Conservation (phyloP, 1,140 invertebrate genomes). For the Amyelois transitella region DNA sequence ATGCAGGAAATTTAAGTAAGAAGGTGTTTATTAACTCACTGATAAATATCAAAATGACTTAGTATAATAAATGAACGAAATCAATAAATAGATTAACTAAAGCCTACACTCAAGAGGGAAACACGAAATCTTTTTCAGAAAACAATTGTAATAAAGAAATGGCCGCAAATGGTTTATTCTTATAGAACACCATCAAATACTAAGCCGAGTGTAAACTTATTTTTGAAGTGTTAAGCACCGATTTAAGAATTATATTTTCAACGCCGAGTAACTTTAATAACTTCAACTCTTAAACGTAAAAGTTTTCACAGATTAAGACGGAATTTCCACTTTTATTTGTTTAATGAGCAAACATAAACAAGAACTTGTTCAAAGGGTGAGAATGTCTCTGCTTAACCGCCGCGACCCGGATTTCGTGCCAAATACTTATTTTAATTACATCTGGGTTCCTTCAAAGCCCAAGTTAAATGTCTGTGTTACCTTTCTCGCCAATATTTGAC, state of each 20-base stretch:
- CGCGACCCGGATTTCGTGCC: conserved; percentile 58
- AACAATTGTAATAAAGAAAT: background rate
- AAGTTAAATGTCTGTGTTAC: conserved; percentile 45
- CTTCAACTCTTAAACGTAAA: conserved; percentile 18
- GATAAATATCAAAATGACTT: too few species aligned
- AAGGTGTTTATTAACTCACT: too few species aligned
- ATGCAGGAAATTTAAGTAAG: background rate
- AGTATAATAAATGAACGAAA: too few species aligned
- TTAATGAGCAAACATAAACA: conserved; percentile 68
- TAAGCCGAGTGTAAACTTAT: conserved; percentile 20
- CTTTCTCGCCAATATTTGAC: conserved; percentile 11
- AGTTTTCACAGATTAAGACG: conserved; percentile 43
- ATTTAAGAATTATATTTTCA: too few species aligned
- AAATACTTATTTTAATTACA: conserved; percentile 73
- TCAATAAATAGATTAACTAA: too few species aligned
- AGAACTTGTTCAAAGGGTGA: conserved; percentile 66
- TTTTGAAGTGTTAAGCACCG: background rate
- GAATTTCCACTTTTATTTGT: conserved; percentile 64
- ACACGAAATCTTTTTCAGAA: background rate
- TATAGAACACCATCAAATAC: conserved; percentile 8
- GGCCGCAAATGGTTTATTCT: background rate
- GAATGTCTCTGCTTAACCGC: conserved; percentile 64
- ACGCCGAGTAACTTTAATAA: background rate
- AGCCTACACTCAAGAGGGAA: too few species aligned
- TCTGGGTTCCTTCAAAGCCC: conserved; percentile 44